Percentiles rank a stretch among this genome's conserved stretches.
Conservation (phyloP, 2,888 invertebrate genomes). For the Noctua comes region DNA sequence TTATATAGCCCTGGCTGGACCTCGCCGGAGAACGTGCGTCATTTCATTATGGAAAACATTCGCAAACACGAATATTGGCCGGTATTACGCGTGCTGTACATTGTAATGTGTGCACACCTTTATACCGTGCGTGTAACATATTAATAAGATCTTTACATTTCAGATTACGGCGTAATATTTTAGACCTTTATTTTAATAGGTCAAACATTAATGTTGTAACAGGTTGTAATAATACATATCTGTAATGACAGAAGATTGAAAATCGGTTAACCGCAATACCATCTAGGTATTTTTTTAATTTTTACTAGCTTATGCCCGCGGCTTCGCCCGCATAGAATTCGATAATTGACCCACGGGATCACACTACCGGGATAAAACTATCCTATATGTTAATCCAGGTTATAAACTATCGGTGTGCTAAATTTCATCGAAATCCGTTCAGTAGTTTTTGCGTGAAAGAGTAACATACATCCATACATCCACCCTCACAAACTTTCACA, state of each 20-base stretch:
- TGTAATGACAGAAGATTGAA: background rate
- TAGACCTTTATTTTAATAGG: background rate
- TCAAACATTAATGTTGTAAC: background rate
- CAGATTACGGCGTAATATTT: conserved; percentile 16
- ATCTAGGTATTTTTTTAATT: background rate
- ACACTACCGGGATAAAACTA: too few relatives aligned
- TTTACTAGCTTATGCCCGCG: too few relatives aligned
- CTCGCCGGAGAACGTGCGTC: conserved; percentile 71
- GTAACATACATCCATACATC: too few relatives aligned
- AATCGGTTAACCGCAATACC: background rate
- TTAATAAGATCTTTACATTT: conserved; percentile 38
- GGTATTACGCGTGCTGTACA: conserved; percentile 41
- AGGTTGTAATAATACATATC: background rate
- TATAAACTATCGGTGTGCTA: too few relatives aligned
- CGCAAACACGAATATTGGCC: conserved; percentile 67
- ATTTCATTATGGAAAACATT: conserved; percentile 77
- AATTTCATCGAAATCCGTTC: too few relatives aligned
- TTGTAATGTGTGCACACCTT: conserved; percentile 51
- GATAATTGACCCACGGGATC: too few relatives aligned
- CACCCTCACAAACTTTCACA: too few relatives aligned
- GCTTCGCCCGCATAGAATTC: too few relatives aligned
- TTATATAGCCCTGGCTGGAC: conserved; percentile 75
- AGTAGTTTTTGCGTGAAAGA: too few relatives aligned
- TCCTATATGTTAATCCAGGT: too few relatives aligned
- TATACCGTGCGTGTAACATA: conserved; percentile 31